These are phyloP conservation scores for Anas platyrhynchos DNA, from an alignment of 2,113 vertebrate genomes.

Conservation along the genomic window DNA sequence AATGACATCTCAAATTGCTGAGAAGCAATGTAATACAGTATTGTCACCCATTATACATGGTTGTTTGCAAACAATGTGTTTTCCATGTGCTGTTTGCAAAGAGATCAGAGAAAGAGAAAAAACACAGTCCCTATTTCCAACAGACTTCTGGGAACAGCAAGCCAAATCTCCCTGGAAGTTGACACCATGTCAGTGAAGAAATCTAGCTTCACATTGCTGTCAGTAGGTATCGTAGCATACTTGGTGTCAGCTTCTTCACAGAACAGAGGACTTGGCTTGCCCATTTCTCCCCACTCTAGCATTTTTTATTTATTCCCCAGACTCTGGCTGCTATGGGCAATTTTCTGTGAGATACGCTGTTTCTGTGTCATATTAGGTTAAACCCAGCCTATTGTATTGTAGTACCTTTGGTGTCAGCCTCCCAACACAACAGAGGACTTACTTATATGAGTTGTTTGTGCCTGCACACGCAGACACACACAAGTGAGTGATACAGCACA, in stretches of 20 bases:
- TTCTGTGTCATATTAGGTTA: background rate
- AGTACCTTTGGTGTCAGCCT: background rate
- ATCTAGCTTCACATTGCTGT: background rate
- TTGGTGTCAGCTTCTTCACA: background rate
- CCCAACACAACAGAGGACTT: background rate
- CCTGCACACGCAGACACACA: background rate
- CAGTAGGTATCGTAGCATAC: background rate
- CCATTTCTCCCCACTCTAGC: background rate
- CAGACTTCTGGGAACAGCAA: background rate
- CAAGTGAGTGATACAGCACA: background rate
- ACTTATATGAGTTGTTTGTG: background rate
- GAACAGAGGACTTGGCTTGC: background rate
- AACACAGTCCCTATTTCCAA: background rate
- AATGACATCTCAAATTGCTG: background rate
- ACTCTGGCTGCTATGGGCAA: background rate
- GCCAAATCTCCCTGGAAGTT: background rate
- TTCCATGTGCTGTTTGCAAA: background rate
- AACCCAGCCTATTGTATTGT: background rate
- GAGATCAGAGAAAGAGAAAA: background rate
- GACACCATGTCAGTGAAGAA: background rate
- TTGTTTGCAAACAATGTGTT: background rate
- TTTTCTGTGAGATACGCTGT: background rate
- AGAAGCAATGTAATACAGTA: background rate
- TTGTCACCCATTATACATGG: background rate
- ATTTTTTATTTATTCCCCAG: conserved; percentile 12